phyloP scores from a whole-genome alignment of 2,888 invertebrate species.

The Bruchidius siliquastri region DNA sequence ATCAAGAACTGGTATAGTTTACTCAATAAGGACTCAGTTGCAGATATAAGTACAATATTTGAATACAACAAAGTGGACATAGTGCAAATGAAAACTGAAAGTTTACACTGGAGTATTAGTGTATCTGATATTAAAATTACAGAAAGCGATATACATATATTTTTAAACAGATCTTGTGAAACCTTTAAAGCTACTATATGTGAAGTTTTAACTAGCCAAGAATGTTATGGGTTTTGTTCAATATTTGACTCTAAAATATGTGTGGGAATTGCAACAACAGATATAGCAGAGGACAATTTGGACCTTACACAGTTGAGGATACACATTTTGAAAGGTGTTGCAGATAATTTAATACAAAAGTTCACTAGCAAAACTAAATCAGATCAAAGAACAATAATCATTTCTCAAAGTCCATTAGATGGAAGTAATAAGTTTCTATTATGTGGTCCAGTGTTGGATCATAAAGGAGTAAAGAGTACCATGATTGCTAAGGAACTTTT shows the following conservation, averaged over 20 bases:
- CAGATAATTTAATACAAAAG: constrained; percentile 40
- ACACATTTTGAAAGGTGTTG: constrained; percentile 39
- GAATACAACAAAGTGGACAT: constrained; percentile 16
- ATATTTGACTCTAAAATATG: constrained; percentile 23
- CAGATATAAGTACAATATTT: constrained; percentile 25
- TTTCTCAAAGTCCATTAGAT: constrained; percentile 31
- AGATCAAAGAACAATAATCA: constrained; percentile 26
- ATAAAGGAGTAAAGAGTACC: constrained; percentile 48
- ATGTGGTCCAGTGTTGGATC: constrained; percentile 61
- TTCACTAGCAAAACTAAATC: constrained; percentile 30
- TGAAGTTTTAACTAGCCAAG: constrained; percentile 28
- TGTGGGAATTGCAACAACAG: constrained; percentile 28
- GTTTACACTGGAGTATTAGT: constrained; percentile 49
- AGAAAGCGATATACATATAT: constrained; percentile 51
- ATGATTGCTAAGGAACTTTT: constrained; percentile 53
- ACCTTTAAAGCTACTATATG: constrained; percentile 36
- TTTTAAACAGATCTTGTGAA: constrained; percentile 47
- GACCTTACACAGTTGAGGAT: constrained; percentile 43
- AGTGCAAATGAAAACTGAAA: constrained; percentile 43
- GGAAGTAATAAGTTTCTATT: constrained; percentile 35
- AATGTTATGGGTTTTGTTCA: constrained; percentile 35
- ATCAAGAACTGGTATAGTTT: constrained; percentile 56
- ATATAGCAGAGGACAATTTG: constrained; percentile 31
- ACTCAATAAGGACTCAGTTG: constrained; percentile 24
- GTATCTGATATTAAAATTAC: constrained; percentile 46